phyloP scores from a whole-genome alignment of 2,797 vertebrate genomes.

The Psittacula derbiana region DNA sequence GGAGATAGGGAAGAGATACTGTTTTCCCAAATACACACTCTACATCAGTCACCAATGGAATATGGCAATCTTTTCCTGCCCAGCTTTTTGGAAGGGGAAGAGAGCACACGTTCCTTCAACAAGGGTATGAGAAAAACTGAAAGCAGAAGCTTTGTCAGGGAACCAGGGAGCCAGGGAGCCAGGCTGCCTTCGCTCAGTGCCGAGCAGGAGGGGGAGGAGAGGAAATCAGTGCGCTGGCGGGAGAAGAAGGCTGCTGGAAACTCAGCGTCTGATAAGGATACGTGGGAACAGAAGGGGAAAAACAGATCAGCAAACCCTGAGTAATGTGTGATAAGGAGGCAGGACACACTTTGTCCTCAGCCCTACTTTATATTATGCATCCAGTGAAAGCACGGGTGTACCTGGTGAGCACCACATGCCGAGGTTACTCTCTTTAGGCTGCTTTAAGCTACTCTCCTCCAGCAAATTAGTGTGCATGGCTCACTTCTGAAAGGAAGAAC shows the following conservation, averaged over 20 bases:
- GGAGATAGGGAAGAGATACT: background rate
- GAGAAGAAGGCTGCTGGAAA: background rate
- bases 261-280: background rate
- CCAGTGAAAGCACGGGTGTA: rapidly evolving
- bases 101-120: background rate
- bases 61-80: background rate
- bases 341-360: background rate
- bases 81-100: background rate
- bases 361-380: rapidly evolving
- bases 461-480: background rate
- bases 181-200: rapidly evolving
- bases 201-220: background rate
- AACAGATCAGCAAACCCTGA: background rate
- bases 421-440: background rate
- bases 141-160: background rate
- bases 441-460: background rate
- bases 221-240: background rate
- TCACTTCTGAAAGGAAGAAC: background rate
- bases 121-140: background rate
- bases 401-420: background rate
- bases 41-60: background rate
- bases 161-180: background rate
- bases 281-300: background rate
- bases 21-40: background rate
- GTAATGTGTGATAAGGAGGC: background rate